Base-by-base conservation (phyloP, 1,140 invertebrate species). In the Meloidogyne floridensis region DNA sequence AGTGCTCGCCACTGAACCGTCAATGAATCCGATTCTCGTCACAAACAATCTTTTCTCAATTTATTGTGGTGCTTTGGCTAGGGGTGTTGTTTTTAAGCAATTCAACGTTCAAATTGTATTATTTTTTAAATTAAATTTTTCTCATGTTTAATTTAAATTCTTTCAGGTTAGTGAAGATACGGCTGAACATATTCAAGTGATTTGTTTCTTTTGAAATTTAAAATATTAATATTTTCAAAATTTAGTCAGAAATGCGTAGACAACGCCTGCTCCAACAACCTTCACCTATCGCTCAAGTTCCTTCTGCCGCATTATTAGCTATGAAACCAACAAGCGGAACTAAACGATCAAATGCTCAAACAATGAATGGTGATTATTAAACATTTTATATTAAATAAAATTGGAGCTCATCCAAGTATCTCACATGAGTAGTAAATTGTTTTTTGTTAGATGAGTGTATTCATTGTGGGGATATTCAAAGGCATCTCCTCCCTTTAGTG, bases 231-330 rank as follows among this genome's bases (percentile, higher is more conserved):
- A 32, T 75, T 47, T 32, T 75, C 13, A 15, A 32, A 32, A 32
- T 65, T n/a, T 20, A 89, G 82, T 81, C 85, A 9, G 88, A 89
- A 82, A 90, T 89, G 87, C 75, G 85, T n/a, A 75, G 85, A 51
- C 87, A 90, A 75, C 81, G 85, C 47, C 80, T 90, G 77, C 85
- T 90, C 7, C 89, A 89, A 80, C 88, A 89, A 56, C 88, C 88
- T 10, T 86, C 89, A 13, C 87, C 89, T 10, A 87, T 89, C 32
- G 82, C 74, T 10, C 82, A 73, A 42, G 86, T 88, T 47, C 84
- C 82, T 53, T 87, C 84, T 47, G 86, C 87, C 43, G 87, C 85
- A 75, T 81, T 88, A 51, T 77, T 88, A 71, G 85, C 86, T 65
- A 87, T 86, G 86, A 86, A 86, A 56, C 86, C 86, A 4, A 81